phyloP scores from a whole-genome alignment of 2,113 vertebrate species.

The Halcyon malimbica region DNA sequence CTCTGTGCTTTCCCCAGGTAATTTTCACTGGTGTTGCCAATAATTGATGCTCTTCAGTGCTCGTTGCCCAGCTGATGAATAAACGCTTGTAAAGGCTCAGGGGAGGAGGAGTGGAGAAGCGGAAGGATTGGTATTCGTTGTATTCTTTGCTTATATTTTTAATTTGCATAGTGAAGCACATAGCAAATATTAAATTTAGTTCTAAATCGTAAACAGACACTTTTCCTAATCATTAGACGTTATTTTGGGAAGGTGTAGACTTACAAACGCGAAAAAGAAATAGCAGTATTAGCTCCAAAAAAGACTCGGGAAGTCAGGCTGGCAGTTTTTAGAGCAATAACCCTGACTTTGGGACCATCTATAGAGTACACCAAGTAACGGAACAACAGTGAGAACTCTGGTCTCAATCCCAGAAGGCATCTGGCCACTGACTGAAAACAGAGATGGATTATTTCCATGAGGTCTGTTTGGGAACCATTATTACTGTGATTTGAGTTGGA shows the following conservation, averaged over 20 bases:
- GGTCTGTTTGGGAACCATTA: neutral
- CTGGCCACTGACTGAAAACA: neutral
- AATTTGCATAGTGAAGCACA: rapidly evolving
- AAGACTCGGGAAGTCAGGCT: neutral
- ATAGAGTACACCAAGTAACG: neutral
- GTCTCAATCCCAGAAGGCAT: neutral
- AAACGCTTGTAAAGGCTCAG: neutral
- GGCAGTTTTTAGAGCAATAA: neutral
- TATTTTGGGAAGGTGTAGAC: neutral
- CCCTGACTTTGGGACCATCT: neutral
- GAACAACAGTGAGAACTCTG: neutral
- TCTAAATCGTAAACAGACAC: neutral
- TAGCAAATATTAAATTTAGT: neutral
- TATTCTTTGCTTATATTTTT: neutral
- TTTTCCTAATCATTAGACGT: neutral
- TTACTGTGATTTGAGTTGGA: neutral
- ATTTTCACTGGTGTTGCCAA: neutral
- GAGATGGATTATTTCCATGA: neutral
- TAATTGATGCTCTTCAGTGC: neutral
- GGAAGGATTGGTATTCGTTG: neutral
- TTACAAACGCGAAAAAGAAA: neutral
- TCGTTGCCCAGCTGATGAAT: neutral
- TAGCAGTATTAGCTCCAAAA: neutral
- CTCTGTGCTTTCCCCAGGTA: rapidly evolving
- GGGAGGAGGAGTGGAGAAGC: neutral